phyloP scores from a whole-genome alignment of 2,797 vertebrate species.

The Pempheris klunzingeri region DNA sequence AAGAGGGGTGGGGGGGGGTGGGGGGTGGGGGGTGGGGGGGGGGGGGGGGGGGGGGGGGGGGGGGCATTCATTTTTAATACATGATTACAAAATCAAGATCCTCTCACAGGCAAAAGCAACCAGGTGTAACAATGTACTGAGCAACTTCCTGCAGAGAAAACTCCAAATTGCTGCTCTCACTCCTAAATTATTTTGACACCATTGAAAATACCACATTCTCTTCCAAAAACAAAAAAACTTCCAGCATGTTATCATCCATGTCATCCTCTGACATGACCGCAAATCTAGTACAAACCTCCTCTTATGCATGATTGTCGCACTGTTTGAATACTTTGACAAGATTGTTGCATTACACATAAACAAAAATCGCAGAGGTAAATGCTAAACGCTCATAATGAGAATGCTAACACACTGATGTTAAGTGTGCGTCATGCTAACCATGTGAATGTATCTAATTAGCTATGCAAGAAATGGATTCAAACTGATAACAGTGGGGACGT shows the following conservation, averaged over 20 bases:
- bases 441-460: too few species aligned
- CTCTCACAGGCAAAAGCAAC: constrained; percentile 46
- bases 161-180: constrained; percentile 12
- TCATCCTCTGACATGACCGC: not conserved
- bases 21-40: too few species aligned
- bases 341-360: not conserved
- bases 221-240: too few species aligned
- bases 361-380: too few species aligned
- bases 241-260: not conserved
- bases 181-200: constrained; percentile 19
- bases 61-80: constrained; percentile 63
- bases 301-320: not conserved
- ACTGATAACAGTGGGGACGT: too few species aligned
- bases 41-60: constrained; percentile 29
- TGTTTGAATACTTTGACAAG: constrained; percentile 5
- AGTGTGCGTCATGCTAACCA: too few species aligned
- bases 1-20: constrained; percentile 43
- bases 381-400: too few species aligned
- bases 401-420: too few species aligned
- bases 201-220: not conserved
- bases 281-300: too few species aligned
- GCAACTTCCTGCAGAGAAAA: constrained; percentile 38
- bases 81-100: constrained; percentile 56
- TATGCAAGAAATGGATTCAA: too few species aligned
- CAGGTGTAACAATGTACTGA: constrained; percentile 28